A percentile compares a stretch with the other conserved stretches of the same genome.
These are phyloP conservation scores for Odontophorus gujanensis DNA, from an alignment of 2,113 vertebrate species.

Conservation along the genomic window DNA sequence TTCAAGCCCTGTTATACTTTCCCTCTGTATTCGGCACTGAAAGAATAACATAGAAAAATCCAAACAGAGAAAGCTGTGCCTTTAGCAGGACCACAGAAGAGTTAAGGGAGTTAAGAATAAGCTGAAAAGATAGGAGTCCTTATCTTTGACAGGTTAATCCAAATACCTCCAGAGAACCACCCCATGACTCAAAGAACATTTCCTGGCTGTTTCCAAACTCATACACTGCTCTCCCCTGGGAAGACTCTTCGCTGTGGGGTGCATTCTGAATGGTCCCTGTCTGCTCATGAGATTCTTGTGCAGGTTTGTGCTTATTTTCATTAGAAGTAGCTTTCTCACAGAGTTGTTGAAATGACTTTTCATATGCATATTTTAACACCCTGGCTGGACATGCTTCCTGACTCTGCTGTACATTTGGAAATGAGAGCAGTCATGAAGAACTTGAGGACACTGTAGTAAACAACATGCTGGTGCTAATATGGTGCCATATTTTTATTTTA, in stretches of 20 bases:
- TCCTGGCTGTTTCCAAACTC: not conserved
- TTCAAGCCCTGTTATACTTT: not conserved
- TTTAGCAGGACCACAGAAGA: not conserved
- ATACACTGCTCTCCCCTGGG: not conserved
- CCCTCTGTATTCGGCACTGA: not conserved
- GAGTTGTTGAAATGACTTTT: not conserved
- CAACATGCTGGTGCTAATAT: not conserved
- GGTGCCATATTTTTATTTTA: not conserved
- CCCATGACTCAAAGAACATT: not conserved
- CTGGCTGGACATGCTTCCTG: not conserved
- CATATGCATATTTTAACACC: not conserved
- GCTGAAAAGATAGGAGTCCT: not conserved
- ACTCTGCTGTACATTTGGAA: not conserved
- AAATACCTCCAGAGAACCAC: not conserved
- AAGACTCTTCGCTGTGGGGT: not conserved
- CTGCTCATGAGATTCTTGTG: not conserved
- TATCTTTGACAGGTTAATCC: not conserved
- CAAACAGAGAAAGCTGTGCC: not conserved
- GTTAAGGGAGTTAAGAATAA: not conserved
- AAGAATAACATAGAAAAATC: not conserved
- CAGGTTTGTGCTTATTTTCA: not conserved
- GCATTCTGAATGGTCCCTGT: not conserved
- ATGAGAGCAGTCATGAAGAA: not conserved
- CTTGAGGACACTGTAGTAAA: not conserved
- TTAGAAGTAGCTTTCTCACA: not conserved